phyloP scores from a whole-genome alignment of 1,140 invertebrate species.

The Diprion similis region DNA sequence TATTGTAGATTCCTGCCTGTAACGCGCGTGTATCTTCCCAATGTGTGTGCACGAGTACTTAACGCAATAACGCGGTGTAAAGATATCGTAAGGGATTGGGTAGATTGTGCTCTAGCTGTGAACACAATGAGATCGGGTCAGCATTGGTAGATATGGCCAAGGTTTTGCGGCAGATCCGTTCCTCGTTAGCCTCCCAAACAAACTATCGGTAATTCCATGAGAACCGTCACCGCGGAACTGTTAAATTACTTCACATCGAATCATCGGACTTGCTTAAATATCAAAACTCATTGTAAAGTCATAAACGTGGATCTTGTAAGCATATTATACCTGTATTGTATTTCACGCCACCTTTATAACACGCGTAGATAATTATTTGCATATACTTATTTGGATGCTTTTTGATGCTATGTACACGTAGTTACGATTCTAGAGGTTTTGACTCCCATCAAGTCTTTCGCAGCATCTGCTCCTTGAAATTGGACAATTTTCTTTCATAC shows the following conservation, averaged over 20 bases:
- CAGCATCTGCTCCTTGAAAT: background rate
- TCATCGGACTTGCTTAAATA: no score
- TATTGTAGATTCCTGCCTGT: background rate
- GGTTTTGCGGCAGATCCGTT: background rate
- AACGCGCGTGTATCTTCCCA: background rate
- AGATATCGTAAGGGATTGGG: constrained; percentile 49
- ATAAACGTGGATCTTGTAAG: no score
- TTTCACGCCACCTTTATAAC: no score
- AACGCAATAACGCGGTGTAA: constrained; percentile 56
- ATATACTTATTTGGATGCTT: no score
- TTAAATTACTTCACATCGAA: no score
- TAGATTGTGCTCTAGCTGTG: background rate
- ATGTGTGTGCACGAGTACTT: constrained; percentile 55
- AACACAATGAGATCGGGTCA: background rate
- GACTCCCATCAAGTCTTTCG: background rate
- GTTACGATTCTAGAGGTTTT: no score
- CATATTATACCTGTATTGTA: no score
- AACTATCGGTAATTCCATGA: background rate
- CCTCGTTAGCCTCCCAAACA: background rate
- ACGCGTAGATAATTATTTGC: no score
- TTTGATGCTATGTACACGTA: no score
- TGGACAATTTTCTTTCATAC: background rate
- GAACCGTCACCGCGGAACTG: no score
- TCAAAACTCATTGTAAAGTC: no score
- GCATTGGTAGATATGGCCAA: background rate